phyloP scores from a whole-genome alignment of 1,140 invertebrate species.

The Episyrphus balteatus region DNA sequence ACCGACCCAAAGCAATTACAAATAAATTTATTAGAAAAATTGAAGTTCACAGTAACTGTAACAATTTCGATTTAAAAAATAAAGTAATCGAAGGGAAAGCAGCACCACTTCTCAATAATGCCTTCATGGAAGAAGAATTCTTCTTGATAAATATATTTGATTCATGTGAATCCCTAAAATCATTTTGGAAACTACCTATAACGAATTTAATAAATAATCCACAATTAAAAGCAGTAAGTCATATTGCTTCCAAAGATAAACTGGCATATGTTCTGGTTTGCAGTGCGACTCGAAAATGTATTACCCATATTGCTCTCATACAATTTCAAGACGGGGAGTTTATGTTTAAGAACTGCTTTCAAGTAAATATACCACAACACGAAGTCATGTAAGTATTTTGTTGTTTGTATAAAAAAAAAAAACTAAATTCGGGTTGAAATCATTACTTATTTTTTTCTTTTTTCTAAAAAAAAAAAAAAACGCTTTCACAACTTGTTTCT shows the following conservation, averaged over 20 bases:
- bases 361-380: constrained; percentile 15
- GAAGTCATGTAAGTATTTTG: constrained; percentile 21
- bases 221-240: constrained; percentile 10
- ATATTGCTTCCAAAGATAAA: constrained; percentile 12
- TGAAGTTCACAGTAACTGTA: not conserved
- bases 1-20: constrained; percentile 4
- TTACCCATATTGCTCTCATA: constrained; percentile 15
- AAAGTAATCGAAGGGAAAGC: not conserved
- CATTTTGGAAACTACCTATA: constrained; percentile 5
- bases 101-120: not conserved
- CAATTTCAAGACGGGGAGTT: constrained; percentile 12
- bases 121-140: constrained; percentile 14
- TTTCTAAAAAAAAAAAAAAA: not conserved
- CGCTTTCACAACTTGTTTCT: not conserved
- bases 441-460: not conserved
- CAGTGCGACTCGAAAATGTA: constrained; percentile 14
- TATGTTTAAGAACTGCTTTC: constrained; percentile 21
- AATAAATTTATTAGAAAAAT: constrained; percentile 11
- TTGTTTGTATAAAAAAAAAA: not conserved
- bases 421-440: not conserved
- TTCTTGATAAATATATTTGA: constrained; percentile 17
- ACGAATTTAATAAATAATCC: constrained; percentile 12
- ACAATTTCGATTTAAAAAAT: constrained; percentile 2
- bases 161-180: constrained; percentile 3
- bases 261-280: constrained; percentile 26